Conservation (phyloP, 2,113 vertebrate species). For the Zosterops pallidus region DNA sequence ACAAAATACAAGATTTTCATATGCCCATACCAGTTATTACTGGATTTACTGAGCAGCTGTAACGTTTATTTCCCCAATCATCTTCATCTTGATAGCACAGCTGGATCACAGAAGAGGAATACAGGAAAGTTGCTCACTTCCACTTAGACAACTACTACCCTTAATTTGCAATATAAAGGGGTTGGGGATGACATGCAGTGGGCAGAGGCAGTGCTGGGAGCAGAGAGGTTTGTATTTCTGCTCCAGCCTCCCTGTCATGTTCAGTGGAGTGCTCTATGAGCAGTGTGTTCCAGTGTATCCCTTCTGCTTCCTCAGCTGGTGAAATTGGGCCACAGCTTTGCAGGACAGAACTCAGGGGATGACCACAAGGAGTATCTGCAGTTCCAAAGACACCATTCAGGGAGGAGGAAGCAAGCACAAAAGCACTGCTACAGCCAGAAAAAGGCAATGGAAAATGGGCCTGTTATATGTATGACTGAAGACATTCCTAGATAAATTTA, state of each 20-base stretch:
- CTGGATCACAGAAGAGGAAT: not conserved
- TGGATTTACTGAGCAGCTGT: not conserved
- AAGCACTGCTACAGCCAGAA: not conserved
- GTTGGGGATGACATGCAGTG: not conserved
- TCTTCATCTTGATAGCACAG: not conserved
- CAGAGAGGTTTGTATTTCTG: not conserved
- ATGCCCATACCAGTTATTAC: not conserved
- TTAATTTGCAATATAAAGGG: not conserved
- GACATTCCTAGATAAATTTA: not conserved
- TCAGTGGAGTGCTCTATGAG: not conserved
- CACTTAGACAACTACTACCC: not conserved
- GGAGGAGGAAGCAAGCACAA: not conserved
- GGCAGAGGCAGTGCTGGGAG: not conserved
- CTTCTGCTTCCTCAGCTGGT: not conserved
- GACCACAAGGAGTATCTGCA: not conserved
- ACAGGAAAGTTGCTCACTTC: not conserved
- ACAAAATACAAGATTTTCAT: not conserved
- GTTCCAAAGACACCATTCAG: accelerated
- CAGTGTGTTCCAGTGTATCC: not conserved
- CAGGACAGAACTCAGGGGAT: not conserved
- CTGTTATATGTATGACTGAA: not conserved
- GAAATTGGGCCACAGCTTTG: not conserved
- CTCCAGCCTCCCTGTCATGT: not conserved
- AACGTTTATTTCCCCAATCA: not conserved
- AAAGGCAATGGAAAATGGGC: not conserved